phyloP scores from a whole-genome alignment of 2,113 vertebrate genomes.

The Enhydra lutris region DNA sequence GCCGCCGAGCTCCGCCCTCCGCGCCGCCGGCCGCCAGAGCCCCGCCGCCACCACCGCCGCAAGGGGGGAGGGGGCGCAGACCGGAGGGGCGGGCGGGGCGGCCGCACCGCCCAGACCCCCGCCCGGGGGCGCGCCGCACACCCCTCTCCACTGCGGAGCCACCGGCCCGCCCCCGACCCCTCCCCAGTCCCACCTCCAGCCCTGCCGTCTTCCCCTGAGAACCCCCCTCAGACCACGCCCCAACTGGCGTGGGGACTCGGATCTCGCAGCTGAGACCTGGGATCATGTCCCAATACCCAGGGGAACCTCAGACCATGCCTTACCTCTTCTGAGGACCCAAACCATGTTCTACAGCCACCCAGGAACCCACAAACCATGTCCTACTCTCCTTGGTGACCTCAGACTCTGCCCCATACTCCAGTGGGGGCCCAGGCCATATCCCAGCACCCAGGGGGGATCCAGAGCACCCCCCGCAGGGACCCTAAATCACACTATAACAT shows the following conservation, averaged over 20 bases:
- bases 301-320: not conserved
- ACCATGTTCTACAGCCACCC: not conserved
- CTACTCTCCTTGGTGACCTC: constrained; percentile 40
- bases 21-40: constrained; percentile 36
- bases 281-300: not conserved
- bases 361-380: not conserved
- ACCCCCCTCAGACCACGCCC: constrained; percentile 62
- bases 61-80: constrained; percentile 52
- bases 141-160: constrained; percentile 58
- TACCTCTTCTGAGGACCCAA: not conserved
- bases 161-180: constrained; percentile 53
- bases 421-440: not conserved
- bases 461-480: not conserved
- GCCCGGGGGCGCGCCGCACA: constrained; percentile 56
- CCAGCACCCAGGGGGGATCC: not conserved
- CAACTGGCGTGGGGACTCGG: not conserved
- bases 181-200: constrained; percentile 41
- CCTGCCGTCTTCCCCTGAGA: not conserved
- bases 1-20: constrained; percentile 69
- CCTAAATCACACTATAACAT: not conserved
- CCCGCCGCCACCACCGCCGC: constrained; percentile 49
- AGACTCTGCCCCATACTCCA: not conserved
- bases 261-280: not conserved
- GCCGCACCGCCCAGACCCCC: not conserved
- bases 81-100: constrained; percentile 37